phyloP scores from a whole-genome alignment of 2,888 invertebrate genomes.

The Sclerodermus sp. region DNA sequence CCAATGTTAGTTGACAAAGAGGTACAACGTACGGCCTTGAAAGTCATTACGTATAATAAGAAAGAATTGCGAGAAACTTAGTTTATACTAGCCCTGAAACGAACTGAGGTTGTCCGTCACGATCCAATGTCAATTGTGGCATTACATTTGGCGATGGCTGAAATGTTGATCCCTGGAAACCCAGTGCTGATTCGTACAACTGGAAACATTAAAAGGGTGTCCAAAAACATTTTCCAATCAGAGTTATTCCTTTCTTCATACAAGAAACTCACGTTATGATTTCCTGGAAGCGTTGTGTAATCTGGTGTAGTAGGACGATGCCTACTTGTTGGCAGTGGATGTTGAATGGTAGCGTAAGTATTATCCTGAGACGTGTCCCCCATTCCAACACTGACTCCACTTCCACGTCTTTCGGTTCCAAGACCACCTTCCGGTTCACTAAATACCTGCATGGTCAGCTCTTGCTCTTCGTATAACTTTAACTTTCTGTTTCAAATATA shows the following conservation, averaged over 20 bases:
- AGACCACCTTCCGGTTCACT: conserved; percentile 71
- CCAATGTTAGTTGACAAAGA: conserved; percentile 27
- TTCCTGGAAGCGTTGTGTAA: conserved; percentile 61
- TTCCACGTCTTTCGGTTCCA: conserved; percentile 60
- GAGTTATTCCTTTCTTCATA: too few relatives aligned
- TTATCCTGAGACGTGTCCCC: conserved; percentile 64
- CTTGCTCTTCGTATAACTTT: conserved; percentile 88
- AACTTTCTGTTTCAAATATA: conserved; percentile 65
- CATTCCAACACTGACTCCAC: conserved; percentile 57
- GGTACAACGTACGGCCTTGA: conserved; percentile 38
- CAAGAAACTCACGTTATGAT: conserved; percentile 59
- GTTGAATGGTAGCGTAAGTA: conserved; percentile 80
- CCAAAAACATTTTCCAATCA: not conserved
- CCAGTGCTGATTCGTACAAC: conserved; percentile 67
- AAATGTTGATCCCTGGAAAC: conserved; percentile 64
- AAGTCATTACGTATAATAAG: conserved; percentile 26
- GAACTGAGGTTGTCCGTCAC: conserved; percentile 65
- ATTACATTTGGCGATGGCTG: conserved; percentile 52
- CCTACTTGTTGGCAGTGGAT: conserved; percentile 59
- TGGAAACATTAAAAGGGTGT: conserved; percentile 46
- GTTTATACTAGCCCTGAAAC: conserved; percentile 65
- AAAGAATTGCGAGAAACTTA: conserved; percentile 13
- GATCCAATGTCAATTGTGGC: conserved; percentile 61
- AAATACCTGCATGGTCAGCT: conserved; percentile 91
- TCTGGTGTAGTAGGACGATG: conserved; percentile 55